Conservation (phyloP, 1,140 invertebrate species). For the Drosophila biarmipes region DNA sequence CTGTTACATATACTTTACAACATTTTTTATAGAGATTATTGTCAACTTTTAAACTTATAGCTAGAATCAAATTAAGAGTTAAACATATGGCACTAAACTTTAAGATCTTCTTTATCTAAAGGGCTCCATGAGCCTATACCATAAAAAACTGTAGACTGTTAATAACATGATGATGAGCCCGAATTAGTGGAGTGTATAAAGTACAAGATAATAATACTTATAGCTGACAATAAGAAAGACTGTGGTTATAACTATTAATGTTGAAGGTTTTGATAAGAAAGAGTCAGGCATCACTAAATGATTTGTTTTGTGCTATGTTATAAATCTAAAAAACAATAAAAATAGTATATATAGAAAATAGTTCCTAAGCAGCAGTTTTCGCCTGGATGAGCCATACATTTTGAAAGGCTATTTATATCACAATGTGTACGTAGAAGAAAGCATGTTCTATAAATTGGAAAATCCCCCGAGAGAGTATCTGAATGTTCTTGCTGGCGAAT, state of each 20-base stretch:
- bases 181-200: not conserved
- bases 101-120: not conserved
- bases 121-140: not conserved
- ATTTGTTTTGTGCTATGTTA: not conserved
- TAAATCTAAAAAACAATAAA: not conserved
- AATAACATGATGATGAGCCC: not conserved
- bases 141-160: not conserved
- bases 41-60: no score
- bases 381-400: no score
- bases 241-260: constrained; percentile 18
- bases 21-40: not conserved
- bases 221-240: constrained; percentile 20
- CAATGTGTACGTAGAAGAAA: not conserved
- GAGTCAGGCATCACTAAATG: not conserved
- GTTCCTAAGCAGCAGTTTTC: not conserved
- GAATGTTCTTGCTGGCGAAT: not conserved
- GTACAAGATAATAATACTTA: constrained; percentile 6
- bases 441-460: not conserved
- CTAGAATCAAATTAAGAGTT: no score
- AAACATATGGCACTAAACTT: not conserved
- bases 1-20: not conserved
- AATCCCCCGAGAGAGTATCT: not conserved
- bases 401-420: not conserved
- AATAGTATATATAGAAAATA: not conserved
- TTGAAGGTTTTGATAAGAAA: constrained; percentile 5